Evolutionary conservation across 2,797 vertebrate genomes (phyloP).

Genomic region (Amblyopsis hoosieri): DNA sequence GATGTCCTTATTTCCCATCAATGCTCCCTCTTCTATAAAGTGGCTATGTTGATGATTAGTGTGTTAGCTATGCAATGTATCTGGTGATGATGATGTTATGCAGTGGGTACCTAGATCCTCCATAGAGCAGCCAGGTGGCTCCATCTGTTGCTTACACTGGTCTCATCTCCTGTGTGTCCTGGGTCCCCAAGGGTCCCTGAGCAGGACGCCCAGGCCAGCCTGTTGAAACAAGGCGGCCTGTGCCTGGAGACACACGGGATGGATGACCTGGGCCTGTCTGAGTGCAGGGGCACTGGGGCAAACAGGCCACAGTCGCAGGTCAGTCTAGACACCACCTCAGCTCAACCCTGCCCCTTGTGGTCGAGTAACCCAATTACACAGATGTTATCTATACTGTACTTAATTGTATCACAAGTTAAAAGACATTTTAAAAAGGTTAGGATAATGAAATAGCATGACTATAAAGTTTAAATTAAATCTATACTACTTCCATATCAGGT

Average conservation of each 20-base stretch:
- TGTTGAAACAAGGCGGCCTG: conserved; percentile 86
- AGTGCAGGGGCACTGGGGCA: conserved; percentile 83
- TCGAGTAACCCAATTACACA: background rate
- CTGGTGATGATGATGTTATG: background rate
- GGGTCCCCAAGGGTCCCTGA: conserved; percentile 85
- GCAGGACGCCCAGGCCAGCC: conserved; percentile 87
- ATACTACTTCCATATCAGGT: too few relatives aligned
- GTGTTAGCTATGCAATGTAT: background rate
- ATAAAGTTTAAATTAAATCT: too few relatives aligned
- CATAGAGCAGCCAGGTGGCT: conserved; percentile 5
- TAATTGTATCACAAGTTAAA: too few relatives aligned
- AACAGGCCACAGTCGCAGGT: conserved; percentile 88
- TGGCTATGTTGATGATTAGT: too few relatives aligned
- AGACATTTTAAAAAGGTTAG: too few relatives aligned
- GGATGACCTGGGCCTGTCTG: conserved; percentile 82
- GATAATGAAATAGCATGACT: too few relatives aligned
- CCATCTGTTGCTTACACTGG: conserved; percentile 39
- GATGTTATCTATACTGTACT: too few relatives aligned
- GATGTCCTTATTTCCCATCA: background rate
- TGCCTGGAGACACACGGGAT: conserved; percentile 89
- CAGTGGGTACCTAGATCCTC: background rate
- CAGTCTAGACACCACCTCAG: conserved; percentile 31
- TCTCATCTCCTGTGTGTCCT: conserved; percentile 17
- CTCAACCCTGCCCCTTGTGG: background rate
- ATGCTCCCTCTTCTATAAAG: background rate